phyloP scores from a whole-genome alignment of 1,140 invertebrate genomes.

The Zophobas morio region DNA sequence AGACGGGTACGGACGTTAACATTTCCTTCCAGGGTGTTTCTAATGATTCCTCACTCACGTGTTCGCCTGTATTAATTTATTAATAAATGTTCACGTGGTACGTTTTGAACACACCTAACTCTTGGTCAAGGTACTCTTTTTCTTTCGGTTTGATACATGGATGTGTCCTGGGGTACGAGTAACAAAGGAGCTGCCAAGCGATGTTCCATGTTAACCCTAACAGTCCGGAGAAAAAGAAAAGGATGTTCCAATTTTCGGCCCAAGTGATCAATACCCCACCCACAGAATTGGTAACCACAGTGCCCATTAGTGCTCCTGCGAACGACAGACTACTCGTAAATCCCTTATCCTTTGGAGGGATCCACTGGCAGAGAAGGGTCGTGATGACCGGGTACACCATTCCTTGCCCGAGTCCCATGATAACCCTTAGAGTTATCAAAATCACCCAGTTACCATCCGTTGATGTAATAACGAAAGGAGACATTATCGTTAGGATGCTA shows the following conservation, averaged over 20 bases:
- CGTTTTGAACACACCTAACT: neutral
- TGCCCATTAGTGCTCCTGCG: constrained; percentile 1
- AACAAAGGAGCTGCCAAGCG: constrained; percentile 1
- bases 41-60: constrained; percentile 62
- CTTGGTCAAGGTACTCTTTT: neutral
- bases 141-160: constrained; percentile 7
- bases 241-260: neutral
- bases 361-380: constrained; percentile 2
- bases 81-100: too few relatives aligned
- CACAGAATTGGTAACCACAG: neutral
- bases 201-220: neutral
- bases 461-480: constrained; percentile 75
- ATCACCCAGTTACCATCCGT: constrained; percentile 73
- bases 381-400: neutral
- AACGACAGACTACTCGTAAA: neutral
- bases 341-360: neutral
- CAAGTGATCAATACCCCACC: constrained; percentile 6
- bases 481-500: constrained; percentile 81
- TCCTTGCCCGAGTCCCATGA: constrained; percentile 79
- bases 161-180: neutral
- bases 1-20: constrained; percentile 83
- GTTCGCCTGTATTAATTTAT: constrained; percentile 72
- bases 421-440: constrained; percentile 76
- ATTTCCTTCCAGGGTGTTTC: constrained; percentile 78
- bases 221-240: constrained; percentile 1